Conservation (phyloP, 2,113 vertebrate genomes). For the Condylura cristata region DNA sequence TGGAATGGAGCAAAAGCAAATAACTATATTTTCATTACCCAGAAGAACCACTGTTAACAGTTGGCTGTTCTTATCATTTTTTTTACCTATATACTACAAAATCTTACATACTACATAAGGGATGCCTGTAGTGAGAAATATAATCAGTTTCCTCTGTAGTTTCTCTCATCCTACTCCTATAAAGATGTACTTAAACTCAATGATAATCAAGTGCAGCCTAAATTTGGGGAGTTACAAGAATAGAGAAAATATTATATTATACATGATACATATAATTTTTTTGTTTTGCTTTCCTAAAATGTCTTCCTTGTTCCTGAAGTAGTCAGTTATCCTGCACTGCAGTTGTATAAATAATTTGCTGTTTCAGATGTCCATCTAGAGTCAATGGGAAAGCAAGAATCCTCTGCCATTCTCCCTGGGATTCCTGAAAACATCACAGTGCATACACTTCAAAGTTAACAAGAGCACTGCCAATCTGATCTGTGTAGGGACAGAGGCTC, state of each 20-base stretch:
- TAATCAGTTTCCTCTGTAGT: too few relatives aligned
- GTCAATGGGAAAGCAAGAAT: not conserved
- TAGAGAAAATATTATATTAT: not conserved
- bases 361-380: not conserved
- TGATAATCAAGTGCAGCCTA: not conserved
- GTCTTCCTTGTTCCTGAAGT: not conserved
- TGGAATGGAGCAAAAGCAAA: not conserved
- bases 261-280: not conserved
- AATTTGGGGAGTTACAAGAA: not conserved
- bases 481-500: not conserved
- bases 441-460: not conserved
- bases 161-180: too few relatives aligned
- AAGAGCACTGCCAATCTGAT: not conserved
- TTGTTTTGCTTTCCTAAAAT: not conserved
- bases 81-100: not conserved
- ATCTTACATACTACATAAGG: not conserved
- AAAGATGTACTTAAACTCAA: not conserved
- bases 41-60: not conserved
- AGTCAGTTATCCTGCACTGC: not conserved
- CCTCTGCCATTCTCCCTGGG: not conserved
- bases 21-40: not conserved
- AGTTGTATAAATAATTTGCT: not conserved
- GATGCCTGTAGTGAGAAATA: too few relatives aligned
- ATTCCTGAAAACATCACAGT: not conserved
- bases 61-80: not conserved